Evolutionary conservation across 2,888 invertebrate genomes (phyloP).

Genomic region (Arctia plantaginis): DNA sequence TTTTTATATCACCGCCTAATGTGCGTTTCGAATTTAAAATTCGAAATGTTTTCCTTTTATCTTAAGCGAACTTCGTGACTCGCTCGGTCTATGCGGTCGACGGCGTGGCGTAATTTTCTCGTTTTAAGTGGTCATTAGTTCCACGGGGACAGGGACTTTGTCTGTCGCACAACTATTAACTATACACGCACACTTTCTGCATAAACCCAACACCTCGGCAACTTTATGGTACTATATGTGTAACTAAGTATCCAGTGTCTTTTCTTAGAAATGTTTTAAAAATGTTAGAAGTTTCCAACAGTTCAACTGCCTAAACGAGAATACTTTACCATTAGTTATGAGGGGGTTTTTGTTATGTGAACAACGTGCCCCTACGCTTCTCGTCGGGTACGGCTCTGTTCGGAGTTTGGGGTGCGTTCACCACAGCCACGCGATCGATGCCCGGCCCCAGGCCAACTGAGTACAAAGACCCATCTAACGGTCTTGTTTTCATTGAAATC

Average conservation of each 20-base stretch:
- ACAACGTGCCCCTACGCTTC: conserved; percentile 64
- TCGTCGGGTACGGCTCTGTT: conserved; percentile 70
- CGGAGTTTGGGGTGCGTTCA: conserved; percentile 80
- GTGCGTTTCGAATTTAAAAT: conserved; percentile 58
- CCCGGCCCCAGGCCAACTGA: conserved; percentile 69
- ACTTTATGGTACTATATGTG: conserved; percentile 46
- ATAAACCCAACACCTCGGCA: conserved; percentile 54
- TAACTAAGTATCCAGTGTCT: conserved; percentile 40
- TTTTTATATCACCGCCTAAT: conserved; percentile 45
- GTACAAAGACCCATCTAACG: conserved; percentile 72
- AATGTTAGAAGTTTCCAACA: conserved; percentile 28
- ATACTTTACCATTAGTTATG: conserved; percentile 64
- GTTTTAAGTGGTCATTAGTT: conserved; percentile 84
- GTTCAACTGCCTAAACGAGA: conserved; percentile 45
- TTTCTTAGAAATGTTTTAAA: conserved; percentile 25
- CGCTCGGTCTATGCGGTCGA: conserved; percentile 71
- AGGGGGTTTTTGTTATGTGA: conserved; percentile 65
- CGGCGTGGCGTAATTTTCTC: conserved; percentile 76
- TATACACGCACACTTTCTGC: conserved; percentile 69
- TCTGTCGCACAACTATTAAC: conserved; percentile 78
- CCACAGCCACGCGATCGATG: conserved; percentile 81
- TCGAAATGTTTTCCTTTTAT: conserved; percentile 56
- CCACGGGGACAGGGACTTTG: conserved; percentile 75
- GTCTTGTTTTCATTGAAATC: conserved; percentile 65
- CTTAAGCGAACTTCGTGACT: conserved; percentile 74